Base-by-base conservation (phyloP, 2,113 vertebrate genomes). In the Nanorana parkeri region DNA sequence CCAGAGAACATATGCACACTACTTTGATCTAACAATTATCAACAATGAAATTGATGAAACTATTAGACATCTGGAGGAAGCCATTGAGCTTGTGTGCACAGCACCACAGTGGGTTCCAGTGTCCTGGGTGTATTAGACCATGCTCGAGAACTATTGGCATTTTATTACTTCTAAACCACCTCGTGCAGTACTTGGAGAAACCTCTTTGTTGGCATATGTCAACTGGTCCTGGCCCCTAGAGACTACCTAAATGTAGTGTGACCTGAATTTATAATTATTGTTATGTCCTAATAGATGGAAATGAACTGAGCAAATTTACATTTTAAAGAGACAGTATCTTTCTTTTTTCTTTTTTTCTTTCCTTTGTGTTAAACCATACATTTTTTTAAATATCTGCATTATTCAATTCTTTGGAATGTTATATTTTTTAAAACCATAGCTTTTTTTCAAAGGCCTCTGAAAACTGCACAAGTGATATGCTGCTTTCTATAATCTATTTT, bases 11-110 rank as follows among this genome's bases (percentile, higher is more conserved):
- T 99, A 99, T 85, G 94, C 96, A 84, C 97, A 99, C 93, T 99
- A 96, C 93, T 99, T 99, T 84, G 97, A 99, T 93, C 96, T 97
- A 90, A 98, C 97, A 90, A 96, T 99, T 94, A 98, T 99, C 95
- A 99, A 99, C 95, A 99, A 99, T 68, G 97, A 99, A 93, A 99
- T 99, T 55, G 97, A 99, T 82, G 97, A 99, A 92, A 99, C 97
- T 90, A 99, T 99, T 94, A 91, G 94, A 87, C 96, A 96, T 91
- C 94, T 99, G 92, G 97, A 99, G 92, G 97, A 98, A 94, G 96
- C 97, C 83, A 96, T 99, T 66, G 96, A 98, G 86, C 93, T 97
- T 86, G 96, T 99, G 89, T 98, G 96, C 93, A 95, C 95, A 90
- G 96, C 95, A 80, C 93, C 93, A n/a, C 97, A 99, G 91, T 99